These are phyloP conservation scores for Oscheius onirici DNA, from an alignment of 2,888 invertebrate species.

Conservation along the genomic window DNA sequence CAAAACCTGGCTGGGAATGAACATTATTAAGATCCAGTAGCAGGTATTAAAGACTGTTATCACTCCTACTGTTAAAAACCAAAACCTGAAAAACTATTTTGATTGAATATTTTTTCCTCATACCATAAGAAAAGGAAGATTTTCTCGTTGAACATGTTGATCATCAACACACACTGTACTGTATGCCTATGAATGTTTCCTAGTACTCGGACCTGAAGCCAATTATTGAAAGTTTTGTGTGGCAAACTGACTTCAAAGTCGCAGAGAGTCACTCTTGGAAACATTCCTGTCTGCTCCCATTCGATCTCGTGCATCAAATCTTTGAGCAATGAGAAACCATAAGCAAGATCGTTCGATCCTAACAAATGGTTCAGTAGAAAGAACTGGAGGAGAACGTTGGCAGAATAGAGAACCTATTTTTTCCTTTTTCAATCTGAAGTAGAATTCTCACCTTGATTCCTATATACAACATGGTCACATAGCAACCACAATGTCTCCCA, in stretches of 20 bases:
- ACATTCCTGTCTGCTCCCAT: slow-evolving; percentile 72
- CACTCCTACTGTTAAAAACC: slow-evolving; percentile 71
- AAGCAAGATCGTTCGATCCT: slow-evolving; percentile 68
- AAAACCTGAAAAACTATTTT: slow-evolving; percentile 59
- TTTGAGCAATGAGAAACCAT: slow-evolving; percentile 70
- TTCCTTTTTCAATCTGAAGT: background rate
- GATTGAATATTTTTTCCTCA: background rate
- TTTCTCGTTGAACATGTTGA: slow-evolving; percentile 72
- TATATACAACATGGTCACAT: slow-evolving; percentile 71
- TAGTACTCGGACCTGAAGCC: slow-evolving; percentile 66
- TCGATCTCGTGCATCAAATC: slow-evolving; percentile 71
- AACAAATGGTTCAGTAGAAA: slow-evolving; percentile 70
- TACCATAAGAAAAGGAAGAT: slow-evolving; percentile 60
- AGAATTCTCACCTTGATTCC: slow-evolving; percentile 64
- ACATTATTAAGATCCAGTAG: slow-evolving; percentile 71
- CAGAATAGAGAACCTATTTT: slow-evolving; percentile 66
- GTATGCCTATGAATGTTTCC: slow-evolving; percentile 72
- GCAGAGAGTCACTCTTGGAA: slow-evolving; percentile 71
- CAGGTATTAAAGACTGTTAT: slow-evolving; percentile 69
- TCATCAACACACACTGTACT: slow-evolving; percentile 72
- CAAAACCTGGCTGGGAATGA: slow-evolving; percentile 70
- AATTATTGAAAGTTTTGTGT: no score
- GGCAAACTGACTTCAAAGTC: slow-evolving; percentile 69
- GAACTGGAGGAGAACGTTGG: slow-evolving; percentile 70
- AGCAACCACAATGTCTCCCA: slow-evolving; percentile 71